Conservation (phyloP, 2,113 vertebrate genomes). For the Leptobrachium ailaonicum region DNA sequence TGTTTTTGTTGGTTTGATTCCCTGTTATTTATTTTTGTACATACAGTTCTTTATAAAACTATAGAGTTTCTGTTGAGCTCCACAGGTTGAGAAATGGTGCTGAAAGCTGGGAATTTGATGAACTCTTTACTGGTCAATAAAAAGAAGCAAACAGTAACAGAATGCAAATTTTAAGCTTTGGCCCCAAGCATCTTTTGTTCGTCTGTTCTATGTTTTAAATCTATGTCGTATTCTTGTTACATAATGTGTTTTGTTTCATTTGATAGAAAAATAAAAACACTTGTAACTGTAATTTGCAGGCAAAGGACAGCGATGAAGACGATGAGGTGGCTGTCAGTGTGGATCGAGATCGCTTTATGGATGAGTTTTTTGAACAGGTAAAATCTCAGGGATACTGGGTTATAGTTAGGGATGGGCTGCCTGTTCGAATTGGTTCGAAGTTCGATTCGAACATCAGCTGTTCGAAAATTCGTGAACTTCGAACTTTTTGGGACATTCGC, state of each 20-base stretch:
- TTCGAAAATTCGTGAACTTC: too few species aligned
- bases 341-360: slow-evolving; percentile 81
- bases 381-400: slow-evolving; percentile 15
- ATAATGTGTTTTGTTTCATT: not conserved
- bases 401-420: too few species aligned
- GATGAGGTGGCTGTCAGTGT: slow-evolving; percentile 77
- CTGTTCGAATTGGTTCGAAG: too few species aligned
- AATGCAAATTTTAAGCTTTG: not conserved
- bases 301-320: slow-evolving; percentile 78
- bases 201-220: not conserved
- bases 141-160: not conserved
- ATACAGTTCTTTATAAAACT: too few species aligned
- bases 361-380: slow-evolving; percentile 84
- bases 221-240: not conserved
- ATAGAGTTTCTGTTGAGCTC: not conserved
- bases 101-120: not conserved
- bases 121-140: not conserved
- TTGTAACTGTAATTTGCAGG: slow-evolving; percentile 55
- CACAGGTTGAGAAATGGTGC: not conserved
- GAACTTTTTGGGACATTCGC: too few species aligned
- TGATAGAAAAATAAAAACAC: too few species aligned
- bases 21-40: not conserved
- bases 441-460: too few species aligned
- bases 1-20: not conserved
- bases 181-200: not conserved